A percentile compares a stretch with the other conserved stretches of the same genome.
Conservation (phyloP, 2,113 vertebrate genomes). For the Platysteira castanea region DNA sequence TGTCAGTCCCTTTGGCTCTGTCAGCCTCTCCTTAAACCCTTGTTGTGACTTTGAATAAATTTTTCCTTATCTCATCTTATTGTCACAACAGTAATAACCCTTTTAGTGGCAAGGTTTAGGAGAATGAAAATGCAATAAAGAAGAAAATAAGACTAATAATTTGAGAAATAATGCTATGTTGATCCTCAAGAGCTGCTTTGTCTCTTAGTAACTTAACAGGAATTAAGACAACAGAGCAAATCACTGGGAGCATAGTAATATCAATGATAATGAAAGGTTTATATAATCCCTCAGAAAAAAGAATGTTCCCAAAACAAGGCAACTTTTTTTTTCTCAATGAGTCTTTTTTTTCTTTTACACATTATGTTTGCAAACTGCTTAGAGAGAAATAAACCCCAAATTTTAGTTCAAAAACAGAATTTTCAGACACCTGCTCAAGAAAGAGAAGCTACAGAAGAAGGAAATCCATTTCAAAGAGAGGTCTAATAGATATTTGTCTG, state of each 20-base stretch:
- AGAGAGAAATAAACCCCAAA: background rate
- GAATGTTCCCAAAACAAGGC: background rate
- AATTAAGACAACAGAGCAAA: slow-evolving; percentile 17
- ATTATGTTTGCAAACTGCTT: background rate
- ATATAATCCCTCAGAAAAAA: background rate
- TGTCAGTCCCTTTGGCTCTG: background rate
- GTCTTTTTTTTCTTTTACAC: background rate
- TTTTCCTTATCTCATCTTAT: background rate
- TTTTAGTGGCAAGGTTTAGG: background rate
- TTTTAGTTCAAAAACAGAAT: background rate
- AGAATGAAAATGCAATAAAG: background rate
- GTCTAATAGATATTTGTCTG: background rate
- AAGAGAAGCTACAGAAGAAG: background rate
- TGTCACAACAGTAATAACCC: background rate
- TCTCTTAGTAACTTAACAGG: slow-evolving; percentile 7
- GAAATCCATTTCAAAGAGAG: background rate
- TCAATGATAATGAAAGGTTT: background rate
- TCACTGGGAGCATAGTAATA: background rate
- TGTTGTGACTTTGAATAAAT: background rate
- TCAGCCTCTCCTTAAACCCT: background rate
- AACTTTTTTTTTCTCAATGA: background rate
- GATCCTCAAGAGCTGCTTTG: slow-evolving; percentile 25
- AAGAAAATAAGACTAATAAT: background rate
- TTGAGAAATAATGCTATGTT: background rate
- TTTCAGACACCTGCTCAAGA: background rate